phyloP scores from a whole-genome alignment of 2,888 invertebrate genomes.

The Stenodema calcarata region DNA sequence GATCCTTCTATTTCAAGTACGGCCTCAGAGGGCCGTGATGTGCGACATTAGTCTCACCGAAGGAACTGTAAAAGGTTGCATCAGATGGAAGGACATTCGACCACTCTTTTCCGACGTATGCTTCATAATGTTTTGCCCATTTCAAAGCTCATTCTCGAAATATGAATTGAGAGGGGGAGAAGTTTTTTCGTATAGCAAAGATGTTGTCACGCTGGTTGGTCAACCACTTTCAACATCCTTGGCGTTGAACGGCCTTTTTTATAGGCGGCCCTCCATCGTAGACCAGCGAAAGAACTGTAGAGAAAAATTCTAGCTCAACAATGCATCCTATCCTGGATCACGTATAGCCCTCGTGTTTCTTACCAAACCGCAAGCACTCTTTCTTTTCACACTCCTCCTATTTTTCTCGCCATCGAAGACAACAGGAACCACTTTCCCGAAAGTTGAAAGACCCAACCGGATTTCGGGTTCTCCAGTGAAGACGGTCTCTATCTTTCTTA shows the following conservation, averaged over 20 bases:
- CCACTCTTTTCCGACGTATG: constrained; percentile 6
- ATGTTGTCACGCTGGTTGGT: constrained; percentile 20
- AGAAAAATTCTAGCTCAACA: constrained; percentile 3
- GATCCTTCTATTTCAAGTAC: background rate
- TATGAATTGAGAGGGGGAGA: background rate
- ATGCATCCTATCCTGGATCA: constrained; percentile 13
- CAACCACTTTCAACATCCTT: constrained; percentile 9
- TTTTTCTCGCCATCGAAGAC: background rate
- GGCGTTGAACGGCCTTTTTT: background rate
- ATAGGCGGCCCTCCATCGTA: background rate
- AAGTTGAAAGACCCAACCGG: background rate
- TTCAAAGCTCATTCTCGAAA: background rate
- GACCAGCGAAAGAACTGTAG: constrained; percentile 11
- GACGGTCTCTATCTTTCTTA: background rate
- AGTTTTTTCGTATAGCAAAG: background rate
- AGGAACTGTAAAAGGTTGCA: constrained; percentile 13
- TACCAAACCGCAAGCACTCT: constrained; percentile 12
- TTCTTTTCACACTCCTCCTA: background rate
- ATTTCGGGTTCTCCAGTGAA: background rate
- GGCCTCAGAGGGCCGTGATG: background rate
- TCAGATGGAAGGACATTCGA: background rate
- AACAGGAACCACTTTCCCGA: background rate
- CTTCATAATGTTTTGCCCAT: background rate
- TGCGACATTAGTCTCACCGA: background rate
- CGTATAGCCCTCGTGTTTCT: background rate